A percentile compares a stretch with the other conserved stretches of the same genome.
These are phyloP conservation scores for Eupithecia tripunctaria DNA, from an alignment of 2,888 invertebrate species.

Conservation along the genomic window DNA sequence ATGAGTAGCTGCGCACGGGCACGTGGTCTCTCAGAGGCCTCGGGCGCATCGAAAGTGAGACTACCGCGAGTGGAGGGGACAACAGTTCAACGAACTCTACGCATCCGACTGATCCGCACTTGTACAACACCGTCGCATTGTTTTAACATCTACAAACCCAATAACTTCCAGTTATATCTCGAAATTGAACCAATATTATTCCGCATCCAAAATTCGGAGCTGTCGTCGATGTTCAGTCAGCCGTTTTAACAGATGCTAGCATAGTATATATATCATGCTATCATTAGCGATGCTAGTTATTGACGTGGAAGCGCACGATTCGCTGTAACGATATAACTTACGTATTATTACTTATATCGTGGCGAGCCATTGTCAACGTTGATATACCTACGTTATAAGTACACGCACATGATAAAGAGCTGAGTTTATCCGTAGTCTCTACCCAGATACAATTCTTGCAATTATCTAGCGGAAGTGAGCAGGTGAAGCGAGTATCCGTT, in stretches of 20 bases:
- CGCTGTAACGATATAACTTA: conserved; percentile 1
- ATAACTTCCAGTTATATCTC: conserved; percentile 54
- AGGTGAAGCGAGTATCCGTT: conserved; percentile 80
- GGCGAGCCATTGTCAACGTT: conserved; percentile 23
- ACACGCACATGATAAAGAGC: conserved; percentile 23
- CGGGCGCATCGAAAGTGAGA: conserved; percentile 82
- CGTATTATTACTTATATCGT: conserved; percentile 4
- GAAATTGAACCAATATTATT: conserved; percentile 2
- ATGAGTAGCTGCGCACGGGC: conserved; percentile 68
- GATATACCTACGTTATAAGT: conserved; percentile 14
- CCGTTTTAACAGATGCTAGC: conserved; percentile 16
- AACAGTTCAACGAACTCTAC: conserved; percentile 74
- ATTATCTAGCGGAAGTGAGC: conserved; percentile 77
- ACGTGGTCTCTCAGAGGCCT: conserved; percentile 76
- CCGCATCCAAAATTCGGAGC: background rate
- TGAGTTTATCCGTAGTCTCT: conserved; percentile 31
- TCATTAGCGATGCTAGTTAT: conserved; percentile 7
- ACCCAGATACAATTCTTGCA: conserved; percentile 63
- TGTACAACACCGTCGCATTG: conserved; percentile 78
- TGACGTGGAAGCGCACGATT: conserved; percentile 22
- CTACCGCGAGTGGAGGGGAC: conserved; percentile 62
- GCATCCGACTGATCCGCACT: conserved; percentile 81
- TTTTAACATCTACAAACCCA: conserved; percentile 64
- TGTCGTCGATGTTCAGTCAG: conserved; percentile 11
- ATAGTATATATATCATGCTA: conserved; percentile 3